These are phyloP conservation scores for Sandelia bainsii DNA, from an alignment of 2,797 vertebrate genomes.

Conservation along the genomic window DNA sequence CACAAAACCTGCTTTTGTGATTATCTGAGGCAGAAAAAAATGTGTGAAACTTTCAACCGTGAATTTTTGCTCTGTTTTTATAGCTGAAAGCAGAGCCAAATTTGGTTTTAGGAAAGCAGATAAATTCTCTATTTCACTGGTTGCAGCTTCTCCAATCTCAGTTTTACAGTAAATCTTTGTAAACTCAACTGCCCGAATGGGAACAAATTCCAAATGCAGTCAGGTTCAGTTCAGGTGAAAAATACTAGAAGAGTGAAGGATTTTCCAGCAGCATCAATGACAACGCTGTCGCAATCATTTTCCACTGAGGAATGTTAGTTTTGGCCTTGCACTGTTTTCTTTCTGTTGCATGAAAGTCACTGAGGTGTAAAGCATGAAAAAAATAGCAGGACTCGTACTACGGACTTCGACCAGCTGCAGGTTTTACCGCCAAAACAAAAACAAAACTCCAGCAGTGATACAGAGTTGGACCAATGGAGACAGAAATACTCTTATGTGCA, in stretches of 20 bases:
- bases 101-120: no score
- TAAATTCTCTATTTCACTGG: no score
- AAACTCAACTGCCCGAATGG: neutral
- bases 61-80: neutral
- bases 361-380: no score
- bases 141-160: neutral
- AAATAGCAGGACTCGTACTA: neutral
- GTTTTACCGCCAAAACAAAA: neutral
- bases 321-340: neutral
- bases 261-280: neutral
- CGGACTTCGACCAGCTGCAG: neutral
- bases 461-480: no score
- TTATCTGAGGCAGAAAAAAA: neutral
- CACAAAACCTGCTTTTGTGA: neutral
- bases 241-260: no score
- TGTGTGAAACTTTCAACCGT: neutral
- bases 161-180: neutral
- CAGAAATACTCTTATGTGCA: constrained; percentile 24
- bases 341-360: neutral
- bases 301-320: no score
- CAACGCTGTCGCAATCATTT: no score
- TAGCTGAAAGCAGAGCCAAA: neutral
- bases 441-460: neutral
- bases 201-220: neutral
- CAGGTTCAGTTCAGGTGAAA: neutral